These are phyloP conservation scores for Agrochola circellaris DNA, from an alignment of 2,888 invertebrate species.

Conservation along the genomic window DNA sequence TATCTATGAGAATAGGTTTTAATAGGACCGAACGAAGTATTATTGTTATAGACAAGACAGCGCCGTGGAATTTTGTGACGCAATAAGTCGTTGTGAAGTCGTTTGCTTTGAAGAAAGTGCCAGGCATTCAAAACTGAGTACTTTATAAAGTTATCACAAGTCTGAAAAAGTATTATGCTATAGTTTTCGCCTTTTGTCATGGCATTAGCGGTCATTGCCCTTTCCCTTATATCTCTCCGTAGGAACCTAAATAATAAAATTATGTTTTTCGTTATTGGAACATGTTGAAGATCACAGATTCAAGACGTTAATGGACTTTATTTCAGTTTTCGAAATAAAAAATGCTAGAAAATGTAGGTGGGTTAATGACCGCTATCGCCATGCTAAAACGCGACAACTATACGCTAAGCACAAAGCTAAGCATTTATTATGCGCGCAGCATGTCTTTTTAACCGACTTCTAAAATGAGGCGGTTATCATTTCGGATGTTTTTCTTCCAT, in stretches of 20 bases:
- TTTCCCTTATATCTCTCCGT: neutral
- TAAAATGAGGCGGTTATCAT: no score
- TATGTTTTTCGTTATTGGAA: neutral
- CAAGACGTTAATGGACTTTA: no score
- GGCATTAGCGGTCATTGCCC: no score
- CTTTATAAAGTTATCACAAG: neutral
- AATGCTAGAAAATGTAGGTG: neutral
- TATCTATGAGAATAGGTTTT: neutral
- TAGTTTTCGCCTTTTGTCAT: neutral
- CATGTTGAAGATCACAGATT: neutral
- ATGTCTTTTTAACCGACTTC: no score
- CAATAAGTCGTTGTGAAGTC: conserved; percentile 1
- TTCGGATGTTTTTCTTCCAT: neutral
- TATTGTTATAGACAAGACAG: neutral
- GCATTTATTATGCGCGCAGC: no score
- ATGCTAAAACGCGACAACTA: neutral
- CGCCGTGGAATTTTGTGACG: conserved; percentile 13
- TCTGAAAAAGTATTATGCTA: neutral
- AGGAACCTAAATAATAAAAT: neutral
- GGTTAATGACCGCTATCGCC: neutral
- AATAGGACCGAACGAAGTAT: neutral
- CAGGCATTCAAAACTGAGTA: conserved; percentile 18
- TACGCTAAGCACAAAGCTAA: no score
- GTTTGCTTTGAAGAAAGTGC: conserved; percentile 32
- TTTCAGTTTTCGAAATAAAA: neutral